Conservation (phyloP, 2,113 vertebrate genomes). For the Vombatus ursinus region DNA sequence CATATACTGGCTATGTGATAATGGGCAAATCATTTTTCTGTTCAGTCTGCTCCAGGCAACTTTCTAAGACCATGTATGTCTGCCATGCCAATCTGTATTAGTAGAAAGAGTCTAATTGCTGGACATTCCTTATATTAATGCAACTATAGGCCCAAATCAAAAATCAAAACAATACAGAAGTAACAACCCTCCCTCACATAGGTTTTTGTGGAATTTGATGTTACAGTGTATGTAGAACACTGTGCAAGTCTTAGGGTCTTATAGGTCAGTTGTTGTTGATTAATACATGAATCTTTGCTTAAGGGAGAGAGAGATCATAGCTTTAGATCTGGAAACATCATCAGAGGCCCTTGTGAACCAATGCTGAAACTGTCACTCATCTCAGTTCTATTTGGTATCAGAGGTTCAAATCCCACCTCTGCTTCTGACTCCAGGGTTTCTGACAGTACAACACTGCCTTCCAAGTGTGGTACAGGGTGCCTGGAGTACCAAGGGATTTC, state of each 20-base stretch:
- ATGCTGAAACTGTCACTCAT: background rate
- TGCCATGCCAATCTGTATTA: too few species aligned
- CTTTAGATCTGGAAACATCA: background rate
- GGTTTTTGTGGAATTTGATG: background rate
- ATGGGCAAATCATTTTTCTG: too few species aligned
- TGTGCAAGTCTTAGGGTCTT: background rate
- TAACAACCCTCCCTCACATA: background rate
- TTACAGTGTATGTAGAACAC: background rate
- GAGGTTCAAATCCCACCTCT: too few species aligned
- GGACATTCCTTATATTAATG: too few species aligned
- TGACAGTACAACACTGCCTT: background rate
- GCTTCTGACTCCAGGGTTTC: background rate
- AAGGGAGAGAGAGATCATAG: background rate
- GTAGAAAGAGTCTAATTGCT: too few species aligned
- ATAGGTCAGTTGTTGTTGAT: background rate
- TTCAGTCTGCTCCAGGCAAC: too few species aligned
- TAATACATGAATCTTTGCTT: background rate
- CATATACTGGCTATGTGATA: too few species aligned
- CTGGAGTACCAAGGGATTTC: background rate
- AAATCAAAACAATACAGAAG: background rate
- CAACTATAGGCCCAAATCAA: background rate
- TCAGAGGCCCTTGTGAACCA: background rate
- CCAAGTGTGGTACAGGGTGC: background rate
- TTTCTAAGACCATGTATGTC: too few species aligned
- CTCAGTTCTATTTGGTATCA: background rate